These are phyloP conservation scores for Microchrysa polita DNA, from an alignment of 2,888 invertebrate genomes.

Conservation along the genomic window DNA sequence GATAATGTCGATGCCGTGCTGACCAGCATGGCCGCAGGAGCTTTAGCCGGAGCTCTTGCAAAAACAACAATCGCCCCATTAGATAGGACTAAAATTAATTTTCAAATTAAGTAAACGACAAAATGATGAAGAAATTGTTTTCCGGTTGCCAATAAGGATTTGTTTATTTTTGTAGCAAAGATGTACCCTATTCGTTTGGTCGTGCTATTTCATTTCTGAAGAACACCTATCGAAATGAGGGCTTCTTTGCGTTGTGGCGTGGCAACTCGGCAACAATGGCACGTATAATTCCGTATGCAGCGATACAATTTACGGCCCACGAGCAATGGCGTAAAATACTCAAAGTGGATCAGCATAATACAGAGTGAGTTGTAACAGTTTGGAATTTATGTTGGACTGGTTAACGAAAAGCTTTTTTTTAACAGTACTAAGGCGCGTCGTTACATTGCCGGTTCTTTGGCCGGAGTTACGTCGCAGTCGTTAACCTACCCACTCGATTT, in stretches of 20 bases:
- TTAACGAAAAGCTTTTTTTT: conserved; percentile 7
- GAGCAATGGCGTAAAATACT: conserved; percentile 94
- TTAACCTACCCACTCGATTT: conserved; percentile 96
- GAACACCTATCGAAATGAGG: conserved; percentile 77
- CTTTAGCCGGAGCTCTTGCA: conserved; percentile 92
- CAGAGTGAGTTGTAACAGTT: conserved; percentile 66
- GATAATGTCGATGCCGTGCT: conserved; percentile 72
- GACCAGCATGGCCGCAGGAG: conserved; percentile 90
- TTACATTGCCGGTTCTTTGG: conserved; percentile 91
- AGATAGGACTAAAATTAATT: conserved; percentile 98
- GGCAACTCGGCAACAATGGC: conserved; percentile 99
- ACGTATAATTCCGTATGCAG: conserved; percentile 95
- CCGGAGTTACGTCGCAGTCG: conserved; percentile 94
- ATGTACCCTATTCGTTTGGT: conserved; percentile 76
- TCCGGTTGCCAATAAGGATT: not conserved
- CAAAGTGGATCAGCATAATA: conserved; percentile 71
- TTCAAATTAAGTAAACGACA: conserved; percentile 79
- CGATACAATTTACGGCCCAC: conserved; percentile 96
- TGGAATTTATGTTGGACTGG: not conserved
- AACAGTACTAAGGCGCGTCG: conserved; percentile 61
- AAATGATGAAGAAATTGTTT: not conserved
- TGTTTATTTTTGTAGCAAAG: conserved; percentile 62
- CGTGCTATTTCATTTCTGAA: conserved; percentile 77
- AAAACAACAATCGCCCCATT: conserved; percentile 97
- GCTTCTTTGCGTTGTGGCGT: conserved; percentile 88